phyloP scores from a whole-genome alignment of 37 sponge, comb jelly and placozoan species.

The Cliona cf. orientalis region DNA sequence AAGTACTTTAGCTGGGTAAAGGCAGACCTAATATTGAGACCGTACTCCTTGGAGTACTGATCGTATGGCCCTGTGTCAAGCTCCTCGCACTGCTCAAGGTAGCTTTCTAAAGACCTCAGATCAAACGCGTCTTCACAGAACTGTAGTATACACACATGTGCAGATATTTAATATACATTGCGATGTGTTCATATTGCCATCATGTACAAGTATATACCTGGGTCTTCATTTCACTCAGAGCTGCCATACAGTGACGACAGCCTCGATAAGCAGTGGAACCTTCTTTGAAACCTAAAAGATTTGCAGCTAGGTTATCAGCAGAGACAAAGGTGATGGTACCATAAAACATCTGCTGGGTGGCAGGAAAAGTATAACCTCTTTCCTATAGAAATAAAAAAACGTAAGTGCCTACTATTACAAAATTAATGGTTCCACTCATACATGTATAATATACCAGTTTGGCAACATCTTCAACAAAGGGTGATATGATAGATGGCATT shows the following conservation, averaged over 20 bases:
- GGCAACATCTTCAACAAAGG: background rate
- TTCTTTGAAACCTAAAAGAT: background rate
- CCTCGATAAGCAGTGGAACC: background rate
- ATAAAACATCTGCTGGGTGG: background rate
- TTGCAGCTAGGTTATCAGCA: background rate
- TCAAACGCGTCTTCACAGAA: background rate
- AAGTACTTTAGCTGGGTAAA: background rate
- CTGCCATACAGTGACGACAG: background rate
- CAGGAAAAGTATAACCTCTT: background rate
- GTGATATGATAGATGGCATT: background rate
- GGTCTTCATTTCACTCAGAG: background rate
- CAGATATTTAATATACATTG: too few relatives aligned
- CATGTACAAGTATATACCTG: background rate
- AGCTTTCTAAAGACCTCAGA: background rate
- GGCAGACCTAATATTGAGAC: background rate
- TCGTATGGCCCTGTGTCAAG: background rate
- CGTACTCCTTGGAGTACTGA: background rate
- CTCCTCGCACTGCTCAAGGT: background rate
- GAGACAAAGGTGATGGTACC: background rate
- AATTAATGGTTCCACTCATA: background rate
- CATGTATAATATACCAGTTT: background rate
- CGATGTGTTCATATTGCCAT: background rate
- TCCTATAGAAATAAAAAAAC: too few relatives aligned
- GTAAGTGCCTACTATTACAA: background rate
- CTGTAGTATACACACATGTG: background rate